Percentiles rank a stretch among this genome's conserved stretches.
Evolutionary conservation across 2,797 vertebrate species (phyloP).

Genomic region (Fistularia tabacaria): DNA sequence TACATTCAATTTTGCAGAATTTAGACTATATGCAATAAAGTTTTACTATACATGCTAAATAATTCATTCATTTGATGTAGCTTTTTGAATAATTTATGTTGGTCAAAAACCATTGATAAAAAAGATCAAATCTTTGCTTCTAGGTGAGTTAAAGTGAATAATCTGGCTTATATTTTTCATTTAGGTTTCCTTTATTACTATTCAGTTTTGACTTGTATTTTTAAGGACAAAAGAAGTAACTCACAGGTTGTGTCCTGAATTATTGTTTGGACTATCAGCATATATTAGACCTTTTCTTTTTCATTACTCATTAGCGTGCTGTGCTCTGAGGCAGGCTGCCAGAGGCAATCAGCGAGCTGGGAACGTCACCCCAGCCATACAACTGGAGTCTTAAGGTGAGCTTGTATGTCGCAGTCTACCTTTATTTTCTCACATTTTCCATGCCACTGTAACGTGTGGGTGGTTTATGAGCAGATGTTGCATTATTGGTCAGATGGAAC

Average conservation of each 20-base stretch:
- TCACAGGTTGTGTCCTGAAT: background rate
- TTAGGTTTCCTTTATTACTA: too few species aligned
- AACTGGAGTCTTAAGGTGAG: conserved; percentile 30
- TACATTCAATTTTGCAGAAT: too few species aligned
- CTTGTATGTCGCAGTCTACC: conserved; percentile 31
- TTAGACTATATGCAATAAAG: too few species aligned
- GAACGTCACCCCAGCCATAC: conserved; percentile 17
- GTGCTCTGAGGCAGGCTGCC: conserved; percentile 17
- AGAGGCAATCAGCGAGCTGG: conserved; percentile 31
- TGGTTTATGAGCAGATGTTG: conserved; percentile 18
- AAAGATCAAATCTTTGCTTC: too few species aligned
- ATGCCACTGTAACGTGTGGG: background rate
- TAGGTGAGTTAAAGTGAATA: too few species aligned
- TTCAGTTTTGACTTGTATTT: too few species aligned
- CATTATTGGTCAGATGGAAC: background rate
- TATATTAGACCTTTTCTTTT: conserved; percentile 7
- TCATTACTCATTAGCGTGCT: conserved; percentile 26
- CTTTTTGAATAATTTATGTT: too few species aligned
- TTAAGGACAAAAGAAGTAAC: too few species aligned
- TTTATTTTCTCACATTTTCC: conserved; percentile 23
- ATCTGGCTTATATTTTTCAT: too few species aligned
- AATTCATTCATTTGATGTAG: too few species aligned
- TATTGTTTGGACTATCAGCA: conserved; percentile 7
- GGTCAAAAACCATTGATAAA: too few species aligned
- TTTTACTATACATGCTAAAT: too few species aligned